phyloP scores from a whole-genome alignment of 2,113 vertebrate species.

The Aix galericulata region DNA sequence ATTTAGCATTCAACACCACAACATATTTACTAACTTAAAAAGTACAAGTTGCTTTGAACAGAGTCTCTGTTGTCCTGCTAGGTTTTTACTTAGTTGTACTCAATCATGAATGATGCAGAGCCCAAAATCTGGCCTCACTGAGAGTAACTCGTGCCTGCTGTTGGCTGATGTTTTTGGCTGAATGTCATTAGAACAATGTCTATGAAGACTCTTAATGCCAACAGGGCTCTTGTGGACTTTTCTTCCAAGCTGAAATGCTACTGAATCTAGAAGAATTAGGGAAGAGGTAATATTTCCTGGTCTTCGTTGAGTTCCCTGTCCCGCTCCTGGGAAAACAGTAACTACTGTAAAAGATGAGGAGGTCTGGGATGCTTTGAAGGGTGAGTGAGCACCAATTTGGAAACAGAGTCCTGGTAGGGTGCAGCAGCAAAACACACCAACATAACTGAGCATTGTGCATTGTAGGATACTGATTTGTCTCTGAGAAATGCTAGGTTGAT shows the following conservation, averaged over 20 bases:
- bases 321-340: not conserved
- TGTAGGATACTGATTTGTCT: not conserved
- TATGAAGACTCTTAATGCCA: not conserved
- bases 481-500: not conserved
- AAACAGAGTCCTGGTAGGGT: not conserved
- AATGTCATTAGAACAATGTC: not conserved
- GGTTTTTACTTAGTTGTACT: not conserved
- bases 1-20: not conserved
- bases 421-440: not conserved
- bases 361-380: not conserved
- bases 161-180: not conserved
- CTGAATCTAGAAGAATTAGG: not conserved
- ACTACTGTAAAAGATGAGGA: not conserved
- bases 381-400: not conserved
- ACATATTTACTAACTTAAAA: not conserved
- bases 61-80: not conserved
- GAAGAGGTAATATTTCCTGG: not conserved
- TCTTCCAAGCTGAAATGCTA: not conserved
- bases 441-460: not conserved
- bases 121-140: not conserved
- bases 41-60: not conserved
- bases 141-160: not conserved
- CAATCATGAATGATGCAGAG: not conserved
- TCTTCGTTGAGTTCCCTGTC: not conserved
- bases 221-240: not conserved